Evolutionary conservation across 1,140 invertebrate species (phyloP), one percentile per base, ranked within the genome.

Genomic region (Drosophila parabipectinata): DNA sequence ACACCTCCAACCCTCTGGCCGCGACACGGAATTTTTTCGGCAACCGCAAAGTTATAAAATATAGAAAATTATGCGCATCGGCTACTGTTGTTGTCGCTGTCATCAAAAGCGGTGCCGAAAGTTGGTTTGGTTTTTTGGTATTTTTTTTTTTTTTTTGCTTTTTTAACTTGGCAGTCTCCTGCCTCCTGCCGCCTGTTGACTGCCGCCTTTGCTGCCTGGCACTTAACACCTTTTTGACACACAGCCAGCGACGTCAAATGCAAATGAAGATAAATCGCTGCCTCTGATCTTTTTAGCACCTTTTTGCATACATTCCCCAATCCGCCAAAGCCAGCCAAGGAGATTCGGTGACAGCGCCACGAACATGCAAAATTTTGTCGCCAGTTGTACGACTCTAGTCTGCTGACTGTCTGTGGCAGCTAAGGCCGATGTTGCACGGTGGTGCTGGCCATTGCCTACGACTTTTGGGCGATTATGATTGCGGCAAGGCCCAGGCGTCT

Each of bases 201-300:
- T 37, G 34, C 10, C 18, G 14, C 7, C 14, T 6, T 21, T 53
- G 57, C 26, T 60, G 74, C 21, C 39, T 87, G 75, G 79, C 83
- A 88, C 83, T 87, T 88, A 87, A 87, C 83, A 87, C 83, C 83
- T 87, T 87, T 87, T 88, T 87, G 83, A 87, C 83, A 88, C 83
- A 83, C 83, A 79, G 72, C 74, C 83, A 88, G 69, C 84, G 79
- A 88, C 83, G 83, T 83, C 84, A 87, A 83, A 90, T 90, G 87
- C 82, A 90, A 90, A 90, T 90, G 87, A 90, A 90, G 87, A 90
- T 90, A 90, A 90, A 90, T 90, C 87, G 87, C 77, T 87, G 82
- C 57, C 82, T 90, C 59, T 90, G 87, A 90, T 83, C 79, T 90
- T 90, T 90, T 87, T 90, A 90, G 82, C 87, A 90, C 87, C 82